Conservation (phyloP, 2,888 invertebrate genomes). For the Euphydryas editha region DNA sequence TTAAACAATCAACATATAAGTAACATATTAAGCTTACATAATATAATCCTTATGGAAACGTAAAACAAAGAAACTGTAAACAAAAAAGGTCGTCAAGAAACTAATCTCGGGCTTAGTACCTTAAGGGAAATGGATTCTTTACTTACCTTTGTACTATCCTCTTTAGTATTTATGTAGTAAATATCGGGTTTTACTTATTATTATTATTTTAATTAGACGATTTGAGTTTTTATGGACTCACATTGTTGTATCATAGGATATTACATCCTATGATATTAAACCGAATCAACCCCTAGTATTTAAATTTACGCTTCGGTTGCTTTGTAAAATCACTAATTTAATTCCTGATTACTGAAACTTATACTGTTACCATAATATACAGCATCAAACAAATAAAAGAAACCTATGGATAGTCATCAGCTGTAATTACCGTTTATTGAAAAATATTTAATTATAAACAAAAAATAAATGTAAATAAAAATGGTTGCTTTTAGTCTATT, state of each 20-base stretch:
- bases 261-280: neutral
- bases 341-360: no score
- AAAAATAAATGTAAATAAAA: no score
- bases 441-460: no score
- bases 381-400: no score
- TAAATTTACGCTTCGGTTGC: no score
- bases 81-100: neutral
- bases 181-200: neutral
- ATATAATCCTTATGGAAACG: neutral
- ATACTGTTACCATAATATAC: no score
- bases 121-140: neutral
- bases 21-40: no score
- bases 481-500: neutral
- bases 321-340: no score
- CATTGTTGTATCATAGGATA: no score
- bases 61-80: neutral
- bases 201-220: neutral
- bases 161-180: neutral
- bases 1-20: no score
- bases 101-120: slow-evolving; percentile 1
- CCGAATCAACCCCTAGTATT: neutral
- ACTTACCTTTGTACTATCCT: neutral
- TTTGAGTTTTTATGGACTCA: neutral
- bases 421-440: no score
- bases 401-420: no score